phyloP scores from a whole-genome alignment of 1,140 invertebrate genomes.

The Spodoptera frugiperda region DNA sequence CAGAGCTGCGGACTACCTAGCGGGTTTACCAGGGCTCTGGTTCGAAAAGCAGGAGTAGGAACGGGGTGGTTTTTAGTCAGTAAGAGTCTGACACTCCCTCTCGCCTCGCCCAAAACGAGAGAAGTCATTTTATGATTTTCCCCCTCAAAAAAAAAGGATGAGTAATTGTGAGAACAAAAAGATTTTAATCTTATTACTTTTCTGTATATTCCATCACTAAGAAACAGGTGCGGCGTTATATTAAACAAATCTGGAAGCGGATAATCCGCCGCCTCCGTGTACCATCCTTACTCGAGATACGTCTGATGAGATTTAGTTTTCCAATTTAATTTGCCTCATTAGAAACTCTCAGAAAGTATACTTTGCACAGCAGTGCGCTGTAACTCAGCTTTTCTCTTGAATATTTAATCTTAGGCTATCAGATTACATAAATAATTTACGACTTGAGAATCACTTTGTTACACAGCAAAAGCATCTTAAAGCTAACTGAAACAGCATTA shows the following conservation, averaged over 20 bases:
- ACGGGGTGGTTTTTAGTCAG: no score
- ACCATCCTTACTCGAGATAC: neutral
- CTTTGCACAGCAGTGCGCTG: constrained; percentile 26
- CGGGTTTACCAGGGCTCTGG: no score
- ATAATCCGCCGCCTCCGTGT: neutral
- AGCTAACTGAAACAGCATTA: constrained; percentile 24
- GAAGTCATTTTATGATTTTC: no score
- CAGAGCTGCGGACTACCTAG: no score
- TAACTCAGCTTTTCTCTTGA: constrained; percentile 22
- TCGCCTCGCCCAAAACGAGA: no score
- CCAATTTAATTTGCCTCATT: constrained; percentile 32
- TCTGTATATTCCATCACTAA: no score
- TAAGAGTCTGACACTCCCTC: no score
- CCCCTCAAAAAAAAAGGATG: no score
- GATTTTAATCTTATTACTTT: no score
- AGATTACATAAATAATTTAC: constrained; percentile 39
- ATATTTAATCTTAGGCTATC: constrained; percentile 36
- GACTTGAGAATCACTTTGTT: constrained; percentile 36
- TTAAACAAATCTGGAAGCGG: neutral
- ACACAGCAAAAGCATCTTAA: constrained; percentile 27
- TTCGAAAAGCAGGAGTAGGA: no score
- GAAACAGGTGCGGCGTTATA: no score
- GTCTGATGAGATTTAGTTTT: constrained; percentile 15
- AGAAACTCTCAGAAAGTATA: constrained; percentile 33
- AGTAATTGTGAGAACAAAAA: no score